Percentiles rank a stretch among this genome's conserved stretches.
Evolutionary conservation across 2,113 vertebrate species (phyloP).

Genomic region (Piliocolobus tephrosceles): DNA sequence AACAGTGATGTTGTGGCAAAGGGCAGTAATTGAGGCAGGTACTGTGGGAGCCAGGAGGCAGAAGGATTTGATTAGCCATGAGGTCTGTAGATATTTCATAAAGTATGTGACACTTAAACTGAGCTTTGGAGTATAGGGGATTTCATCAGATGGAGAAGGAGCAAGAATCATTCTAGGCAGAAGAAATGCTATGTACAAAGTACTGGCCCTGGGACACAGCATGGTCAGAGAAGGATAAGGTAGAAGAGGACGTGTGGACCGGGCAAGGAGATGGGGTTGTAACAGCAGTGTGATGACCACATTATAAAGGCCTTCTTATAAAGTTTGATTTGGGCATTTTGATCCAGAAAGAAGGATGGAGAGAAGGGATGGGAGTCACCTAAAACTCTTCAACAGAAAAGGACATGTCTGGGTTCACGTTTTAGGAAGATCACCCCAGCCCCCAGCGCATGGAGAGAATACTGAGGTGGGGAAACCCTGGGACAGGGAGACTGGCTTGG

Average conservation of each 20-base stretch:
- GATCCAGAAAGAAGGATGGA: neutral
- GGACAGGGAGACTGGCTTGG: neutral
- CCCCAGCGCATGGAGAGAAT: neutral
- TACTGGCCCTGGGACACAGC: neutral
- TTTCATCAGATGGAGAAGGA: neutral
- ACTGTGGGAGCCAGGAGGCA: neutral
- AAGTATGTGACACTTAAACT: neutral
- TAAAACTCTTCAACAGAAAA: neutral
- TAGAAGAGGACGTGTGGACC: neutral
- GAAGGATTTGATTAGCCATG: neutral
- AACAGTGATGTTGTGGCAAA: neutral
- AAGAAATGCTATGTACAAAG: neutral
- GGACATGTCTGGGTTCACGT: neutral
- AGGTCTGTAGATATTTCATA: neutral
- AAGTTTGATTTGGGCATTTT: neutral
- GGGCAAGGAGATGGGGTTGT: neutral
- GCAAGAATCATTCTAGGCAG: neutral
- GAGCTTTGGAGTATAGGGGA: neutral
- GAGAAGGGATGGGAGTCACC: neutral
- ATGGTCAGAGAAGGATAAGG: neutral
- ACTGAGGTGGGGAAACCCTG: neutral
- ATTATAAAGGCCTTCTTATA: neutral
- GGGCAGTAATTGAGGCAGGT: neutral
- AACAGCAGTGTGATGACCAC: neutral
- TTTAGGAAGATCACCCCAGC: neutral